Base-by-base conservation (phyloP, 2,797 vertebrate species). In the Sphenodon punctatus region DNA sequence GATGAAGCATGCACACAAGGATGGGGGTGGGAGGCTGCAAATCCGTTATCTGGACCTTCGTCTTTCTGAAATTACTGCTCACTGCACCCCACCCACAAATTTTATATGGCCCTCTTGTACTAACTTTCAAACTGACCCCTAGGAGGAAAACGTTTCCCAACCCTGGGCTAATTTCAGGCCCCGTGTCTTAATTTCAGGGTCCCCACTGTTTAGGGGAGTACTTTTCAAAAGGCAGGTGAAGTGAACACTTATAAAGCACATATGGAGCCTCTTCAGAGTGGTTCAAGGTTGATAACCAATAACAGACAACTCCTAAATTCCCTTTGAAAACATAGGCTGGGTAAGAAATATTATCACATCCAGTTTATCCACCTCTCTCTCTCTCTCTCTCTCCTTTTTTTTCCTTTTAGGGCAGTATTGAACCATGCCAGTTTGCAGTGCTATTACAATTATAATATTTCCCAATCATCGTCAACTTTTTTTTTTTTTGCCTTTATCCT, bases 401-500 rank as follows among this genome's bases (percentile, higher is more conserved):
- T 43, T 2, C 17, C 78, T 19, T 77, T 41, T 77, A 58, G 86
- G 69, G 30, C 68, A 78, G 49, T 72, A 19, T 86, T 78, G 63
- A 68, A 68, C 82, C 71, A 79, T 81, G 74, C 81, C 34, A 36
- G 34, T 36, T 90, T 82, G 65, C 86, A 86, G 82, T 55, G 78
- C 73, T 86, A 78, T 78, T 85, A 79, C 3, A 12, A 77, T 82
- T 67, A 88, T 93, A 87, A 75, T 63, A 66, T 92, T 91, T 87
- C 59, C 80, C 80, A 81, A 73, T 82, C 88, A 84, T 78, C 80
- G 83, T 81, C 88, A 42, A 88, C 51, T 76, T 81, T 25, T 23
- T 48, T 46, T 25, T 88, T 89, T 86, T 69, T 85, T 90, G 78
- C 61, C 77, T 87, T 89, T 93, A 88, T 88, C 78, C 82, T 91